Evolutionary conservation across 2,113 vertebrate genomes (phyloP).

Genomic region (Podiceps cristatus): DNA sequence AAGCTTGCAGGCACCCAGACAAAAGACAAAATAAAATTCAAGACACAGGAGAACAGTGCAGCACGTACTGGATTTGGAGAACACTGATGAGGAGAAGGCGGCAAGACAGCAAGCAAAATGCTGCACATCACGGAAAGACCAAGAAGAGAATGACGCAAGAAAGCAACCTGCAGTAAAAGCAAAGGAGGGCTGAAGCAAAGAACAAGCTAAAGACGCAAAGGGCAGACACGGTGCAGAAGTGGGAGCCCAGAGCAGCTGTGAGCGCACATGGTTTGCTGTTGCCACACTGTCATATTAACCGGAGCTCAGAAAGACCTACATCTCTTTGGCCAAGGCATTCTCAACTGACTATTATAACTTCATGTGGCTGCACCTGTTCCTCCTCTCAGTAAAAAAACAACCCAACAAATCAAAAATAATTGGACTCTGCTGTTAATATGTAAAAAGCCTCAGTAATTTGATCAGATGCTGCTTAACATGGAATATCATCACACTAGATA

Average conservation of each 20-base stretch:
- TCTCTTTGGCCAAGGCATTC: background rate
- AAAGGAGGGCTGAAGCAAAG: background rate
- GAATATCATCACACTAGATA: background rate
- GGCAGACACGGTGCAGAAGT: rapidly evolving
- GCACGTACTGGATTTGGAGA: background rate
- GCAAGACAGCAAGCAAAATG: background rate
- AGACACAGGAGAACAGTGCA: background rate
- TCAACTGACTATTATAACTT: background rate
- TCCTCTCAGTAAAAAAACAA: background rate
- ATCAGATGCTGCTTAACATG: background rate
- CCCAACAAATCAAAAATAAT: background rate
- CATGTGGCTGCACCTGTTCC: background rate
- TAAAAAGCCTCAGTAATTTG: background rate
- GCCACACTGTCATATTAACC: background rate
- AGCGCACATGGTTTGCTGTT: background rate
- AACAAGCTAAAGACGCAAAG: background rate
- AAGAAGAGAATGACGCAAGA: background rate
- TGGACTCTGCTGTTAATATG: background rate
- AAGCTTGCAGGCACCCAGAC: background rate
- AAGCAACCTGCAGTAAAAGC: background rate
- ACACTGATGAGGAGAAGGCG: background rate
- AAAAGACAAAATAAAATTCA: background rate
- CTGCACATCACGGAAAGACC: background rate
- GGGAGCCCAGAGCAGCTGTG: background rate
- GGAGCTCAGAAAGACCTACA: background rate